Percentiles rank a stretch among this genome's conserved stretches.
These are phyloP conservation scores for Propithecus coquereli DNA, from an alignment of 2,113 vertebrate genomes.

Conservation along the genomic window DNA sequence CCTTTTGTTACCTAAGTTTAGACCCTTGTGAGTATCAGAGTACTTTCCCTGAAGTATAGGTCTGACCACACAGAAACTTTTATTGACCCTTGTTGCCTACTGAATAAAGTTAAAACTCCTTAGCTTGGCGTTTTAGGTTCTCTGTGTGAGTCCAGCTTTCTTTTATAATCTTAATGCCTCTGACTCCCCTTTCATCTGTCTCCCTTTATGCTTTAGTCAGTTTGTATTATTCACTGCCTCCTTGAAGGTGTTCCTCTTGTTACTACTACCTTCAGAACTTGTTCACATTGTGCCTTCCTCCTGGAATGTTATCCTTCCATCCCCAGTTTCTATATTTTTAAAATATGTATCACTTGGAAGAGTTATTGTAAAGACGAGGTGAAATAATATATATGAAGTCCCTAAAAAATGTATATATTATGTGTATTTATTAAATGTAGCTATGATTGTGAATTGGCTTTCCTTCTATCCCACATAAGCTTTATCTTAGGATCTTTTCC, in stretches of 20 bases:
- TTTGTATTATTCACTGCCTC: neutral
- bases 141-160: neutral
- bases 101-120: neutral
- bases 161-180: neutral
- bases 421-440: neutral
- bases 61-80: neutral
- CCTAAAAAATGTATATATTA: conserved; percentile 1
- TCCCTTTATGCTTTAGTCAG: neutral
- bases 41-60: neutral
- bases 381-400: neutral
- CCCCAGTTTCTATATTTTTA: neutral
- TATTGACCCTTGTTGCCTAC: neutral
- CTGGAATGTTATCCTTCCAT: neutral
- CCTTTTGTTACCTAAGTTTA: neutral
- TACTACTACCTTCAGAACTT: neutral
- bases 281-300: neutral
- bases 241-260: neutral
- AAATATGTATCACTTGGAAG: neutral
- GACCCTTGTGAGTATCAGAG: neutral
- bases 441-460: neutral
- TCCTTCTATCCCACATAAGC: neutral
- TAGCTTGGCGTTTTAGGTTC: neutral
- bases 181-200: neutral
- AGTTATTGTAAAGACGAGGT: neutral
- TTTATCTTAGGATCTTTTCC: neutral